Conservation (phyloP, 2,888 invertebrate species). For the Ferrisia virgata region DNA sequence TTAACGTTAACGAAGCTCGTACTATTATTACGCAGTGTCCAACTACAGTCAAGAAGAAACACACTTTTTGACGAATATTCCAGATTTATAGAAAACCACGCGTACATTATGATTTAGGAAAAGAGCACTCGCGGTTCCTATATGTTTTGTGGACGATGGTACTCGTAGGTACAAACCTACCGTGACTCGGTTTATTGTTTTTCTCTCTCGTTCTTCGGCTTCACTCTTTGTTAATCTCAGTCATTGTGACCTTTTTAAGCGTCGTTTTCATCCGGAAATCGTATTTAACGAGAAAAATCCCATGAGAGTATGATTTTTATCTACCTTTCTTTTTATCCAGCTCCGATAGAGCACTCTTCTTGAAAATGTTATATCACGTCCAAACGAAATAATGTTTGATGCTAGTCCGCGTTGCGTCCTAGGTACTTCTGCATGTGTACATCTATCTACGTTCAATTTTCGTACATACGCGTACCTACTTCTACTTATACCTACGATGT, state of each 20-base stretch:
- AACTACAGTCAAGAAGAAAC: not conserved
- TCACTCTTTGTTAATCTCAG: not conserved
- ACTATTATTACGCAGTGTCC: not conserved
- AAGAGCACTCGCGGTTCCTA: not conserved
- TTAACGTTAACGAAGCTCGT: slow-evolving; percentile 1
- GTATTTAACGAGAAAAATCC: slow-evolving; percentile 42
- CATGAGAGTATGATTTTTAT: slow-evolving; percentile 36
- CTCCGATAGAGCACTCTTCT: slow-evolving; percentile 23
- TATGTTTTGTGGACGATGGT: not conserved
- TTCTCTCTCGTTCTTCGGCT: not conserved
- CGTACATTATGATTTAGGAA: slow-evolving; percentile 4
- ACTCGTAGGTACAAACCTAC: slow-evolving; percentile 13
- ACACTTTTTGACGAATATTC: slow-evolving; percentile 3
- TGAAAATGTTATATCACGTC: slow-evolving; percentile 31
- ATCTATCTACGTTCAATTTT: not conserved
- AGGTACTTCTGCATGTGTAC: too few species aligned
- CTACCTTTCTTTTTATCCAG: slow-evolving; percentile 12
- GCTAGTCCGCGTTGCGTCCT: not conserved
- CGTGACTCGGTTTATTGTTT: slow-evolving; percentile 28
- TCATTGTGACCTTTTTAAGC: slow-evolving; percentile 33
- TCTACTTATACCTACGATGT: too few species aligned
- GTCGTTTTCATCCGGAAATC: slow-evolving; percentile 35
- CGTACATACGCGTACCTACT: not conserved
- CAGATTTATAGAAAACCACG: slow-evolving; percentile 18
- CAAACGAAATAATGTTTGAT: not conserved